phyloP scores from a whole-genome alignment of 2,113 vertebrate genomes.

The Cathartes aura region DNA sequence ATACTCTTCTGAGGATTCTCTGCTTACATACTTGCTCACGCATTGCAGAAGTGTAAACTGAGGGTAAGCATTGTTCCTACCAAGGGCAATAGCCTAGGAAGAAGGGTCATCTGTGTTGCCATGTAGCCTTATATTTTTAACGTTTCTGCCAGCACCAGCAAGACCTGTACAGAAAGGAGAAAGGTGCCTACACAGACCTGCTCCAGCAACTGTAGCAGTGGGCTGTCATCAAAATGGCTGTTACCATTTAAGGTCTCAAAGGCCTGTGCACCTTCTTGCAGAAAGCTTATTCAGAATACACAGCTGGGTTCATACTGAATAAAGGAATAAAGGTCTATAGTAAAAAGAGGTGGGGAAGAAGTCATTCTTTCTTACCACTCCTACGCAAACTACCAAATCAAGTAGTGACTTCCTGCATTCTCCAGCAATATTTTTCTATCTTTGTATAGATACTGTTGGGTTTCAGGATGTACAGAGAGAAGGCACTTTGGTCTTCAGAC shows the following conservation, averaged over 20 bases:
- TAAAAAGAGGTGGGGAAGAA: neutral
- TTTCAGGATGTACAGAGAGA: neutral
- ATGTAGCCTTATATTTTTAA: neutral
- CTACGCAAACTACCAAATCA: neutral
- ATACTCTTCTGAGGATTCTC: neutral
- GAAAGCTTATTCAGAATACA: neutral
- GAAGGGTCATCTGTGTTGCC: too few species aligned
- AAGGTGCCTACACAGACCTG: neutral
- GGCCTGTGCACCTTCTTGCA: neutral
- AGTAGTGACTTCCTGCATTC: neutral
- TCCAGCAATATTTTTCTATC: neutral
- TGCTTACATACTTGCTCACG: neutral
- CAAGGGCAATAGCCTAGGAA: neutral
- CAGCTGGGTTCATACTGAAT: neutral
- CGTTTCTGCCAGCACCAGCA: neutral
- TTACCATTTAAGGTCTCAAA: neutral
- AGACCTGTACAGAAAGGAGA: neutral
- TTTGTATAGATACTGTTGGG: neutral
- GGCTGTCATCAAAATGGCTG: neutral
- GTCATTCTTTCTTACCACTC: neutral
- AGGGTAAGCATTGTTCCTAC: neutral
- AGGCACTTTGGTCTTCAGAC: neutral
- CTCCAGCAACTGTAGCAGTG: neutral
- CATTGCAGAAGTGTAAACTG: neutral
- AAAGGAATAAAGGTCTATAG: neutral